Percentiles rank a stretch among this genome's conserved stretches.
These are phyloP conservation scores for Hedya salicella DNA, from an alignment of 2,888 invertebrate species.

Conservation along the genomic window DNA sequence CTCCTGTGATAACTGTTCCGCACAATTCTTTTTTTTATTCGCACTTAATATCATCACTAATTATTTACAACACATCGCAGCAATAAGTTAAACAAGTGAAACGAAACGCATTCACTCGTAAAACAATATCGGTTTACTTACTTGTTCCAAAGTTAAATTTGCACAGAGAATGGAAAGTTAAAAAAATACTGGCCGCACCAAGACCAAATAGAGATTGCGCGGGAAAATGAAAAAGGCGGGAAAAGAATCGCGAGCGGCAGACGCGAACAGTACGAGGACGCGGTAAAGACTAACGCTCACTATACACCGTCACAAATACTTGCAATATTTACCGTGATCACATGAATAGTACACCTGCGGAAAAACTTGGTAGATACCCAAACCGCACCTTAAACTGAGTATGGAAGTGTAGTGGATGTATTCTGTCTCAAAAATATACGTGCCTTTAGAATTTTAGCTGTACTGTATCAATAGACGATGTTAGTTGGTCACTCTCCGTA, in stretches of 20 bases:
- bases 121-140: constrained; percentile 17
- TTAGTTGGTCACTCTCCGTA: too few relatives aligned
- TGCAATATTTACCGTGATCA: constrained; percentile 19
- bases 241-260: constrained; percentile 18
- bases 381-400: background rate
- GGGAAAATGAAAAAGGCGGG: constrained; percentile 39
- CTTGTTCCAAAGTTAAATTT: constrained; percentile 18
- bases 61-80: background rate
- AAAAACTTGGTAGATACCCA: background rate
- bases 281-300: constrained; percentile 34
- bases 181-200: constrained; percentile 35
- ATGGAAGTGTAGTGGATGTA: background rate
- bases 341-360: constrained; percentile 10
- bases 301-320: constrained; percentile 13
- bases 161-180: constrained; percentile 1
- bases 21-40: background rate
- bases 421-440: too few relatives aligned
- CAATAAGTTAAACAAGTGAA: background rate
- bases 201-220: constrained; percentile 27
- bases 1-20: background rate
- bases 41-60: too few relatives aligned
- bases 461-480: too few relatives aligned
- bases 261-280: constrained; percentile 20
- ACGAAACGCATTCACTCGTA: background rate
- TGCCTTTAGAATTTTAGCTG: too few relatives aligned